A percentile compares a stretch with the other conserved stretches of the same genome.
Evolutionary conservation across 2,888 invertebrate species (phyloP).

Genomic region (Alcis repandata): DNA sequence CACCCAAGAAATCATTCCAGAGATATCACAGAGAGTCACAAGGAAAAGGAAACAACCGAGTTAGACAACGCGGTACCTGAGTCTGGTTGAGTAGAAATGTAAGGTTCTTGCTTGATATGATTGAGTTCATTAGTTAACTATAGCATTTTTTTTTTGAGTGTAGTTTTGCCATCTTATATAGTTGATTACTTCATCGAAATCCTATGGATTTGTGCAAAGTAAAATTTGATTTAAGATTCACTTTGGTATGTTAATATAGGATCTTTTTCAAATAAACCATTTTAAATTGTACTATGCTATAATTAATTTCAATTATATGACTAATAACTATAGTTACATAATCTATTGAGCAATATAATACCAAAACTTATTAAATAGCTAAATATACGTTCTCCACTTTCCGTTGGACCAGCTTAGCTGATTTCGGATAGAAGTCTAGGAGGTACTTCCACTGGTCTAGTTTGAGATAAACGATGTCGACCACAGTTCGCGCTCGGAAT

Average conservation of each 20-base stretch:
- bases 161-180: background rate
- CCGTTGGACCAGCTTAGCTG: conserved; percentile 72
- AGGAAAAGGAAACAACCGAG: conserved; percentile 67
- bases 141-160: conserved; percentile 1
- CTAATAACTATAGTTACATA: background rate
- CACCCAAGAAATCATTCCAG: conserved; percentile 62
- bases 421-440: conserved; percentile 78
- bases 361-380: conserved; percentile 62
- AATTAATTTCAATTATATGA: conserved; percentile 29
- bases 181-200: background rate
- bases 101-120: background rate
- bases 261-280: conserved; percentile 17
- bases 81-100: conserved; percentile 23
- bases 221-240: background rate
- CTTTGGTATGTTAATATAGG: conserved; percentile 2
- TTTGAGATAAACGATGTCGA: conserved; percentile 82
- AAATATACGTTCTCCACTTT: conserved; percentile 82
- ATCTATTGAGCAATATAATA: background rate
- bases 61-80: conserved; percentile 49
- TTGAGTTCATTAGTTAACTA: conserved; percentile 6
- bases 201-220: background rate
- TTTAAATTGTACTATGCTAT: conserved; percentile 32
- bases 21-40: conserved; percentile 65
- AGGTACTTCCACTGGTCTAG: conserved; percentile 84
- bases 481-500: conserved; percentile 82